phyloP scores from a whole-genome alignment of 2,797 vertebrate genomes.

The Anguilla pacifica region DNA sequence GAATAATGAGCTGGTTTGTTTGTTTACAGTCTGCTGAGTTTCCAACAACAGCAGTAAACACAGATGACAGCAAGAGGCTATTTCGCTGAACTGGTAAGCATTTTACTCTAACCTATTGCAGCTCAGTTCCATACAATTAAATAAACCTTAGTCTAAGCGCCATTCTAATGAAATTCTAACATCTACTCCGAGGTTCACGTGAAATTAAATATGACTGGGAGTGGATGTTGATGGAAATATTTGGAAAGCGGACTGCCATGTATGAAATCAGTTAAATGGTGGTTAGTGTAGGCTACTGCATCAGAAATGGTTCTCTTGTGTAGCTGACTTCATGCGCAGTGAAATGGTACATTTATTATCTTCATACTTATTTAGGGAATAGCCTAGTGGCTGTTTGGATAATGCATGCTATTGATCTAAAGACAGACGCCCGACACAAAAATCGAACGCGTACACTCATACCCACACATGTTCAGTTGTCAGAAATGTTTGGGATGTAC shows the following conservation, averaged over 20 bases:
- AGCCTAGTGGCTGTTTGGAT: neutral
- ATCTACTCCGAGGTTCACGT: neutral
- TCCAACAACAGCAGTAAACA: constrained; percentile 74
- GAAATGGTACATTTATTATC: neutral
- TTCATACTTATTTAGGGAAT: neutral
- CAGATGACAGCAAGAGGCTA: constrained; percentile 79
- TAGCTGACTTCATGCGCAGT: neutral
- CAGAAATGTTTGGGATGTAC: constrained; percentile 46
- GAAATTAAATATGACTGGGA: neutral
- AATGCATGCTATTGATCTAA: constrained; percentile 53
- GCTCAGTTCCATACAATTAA: neutral
- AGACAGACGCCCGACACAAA: constrained; percentile 65
- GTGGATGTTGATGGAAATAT: neutral
- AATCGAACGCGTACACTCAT: constrained; percentile 53
- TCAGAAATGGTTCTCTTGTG: neutral
- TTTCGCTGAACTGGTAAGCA: constrained; percentile 73
- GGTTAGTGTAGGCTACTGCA: neutral
- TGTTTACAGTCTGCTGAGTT: constrained; percentile 74
- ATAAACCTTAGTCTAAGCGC: neutral
- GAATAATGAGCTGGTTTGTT: constrained; percentile 29
- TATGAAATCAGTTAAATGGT: neutral
- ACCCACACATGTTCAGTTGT: constrained; percentile 49
- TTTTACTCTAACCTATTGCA: neutral
- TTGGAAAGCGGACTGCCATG: neutral
- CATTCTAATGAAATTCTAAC: neutral